A percentile compares a stretch with the other conserved stretches of the same genome.
Conservation (phyloP, 2,113 vertebrate genomes). For the Pandion haliaetus region DNA sequence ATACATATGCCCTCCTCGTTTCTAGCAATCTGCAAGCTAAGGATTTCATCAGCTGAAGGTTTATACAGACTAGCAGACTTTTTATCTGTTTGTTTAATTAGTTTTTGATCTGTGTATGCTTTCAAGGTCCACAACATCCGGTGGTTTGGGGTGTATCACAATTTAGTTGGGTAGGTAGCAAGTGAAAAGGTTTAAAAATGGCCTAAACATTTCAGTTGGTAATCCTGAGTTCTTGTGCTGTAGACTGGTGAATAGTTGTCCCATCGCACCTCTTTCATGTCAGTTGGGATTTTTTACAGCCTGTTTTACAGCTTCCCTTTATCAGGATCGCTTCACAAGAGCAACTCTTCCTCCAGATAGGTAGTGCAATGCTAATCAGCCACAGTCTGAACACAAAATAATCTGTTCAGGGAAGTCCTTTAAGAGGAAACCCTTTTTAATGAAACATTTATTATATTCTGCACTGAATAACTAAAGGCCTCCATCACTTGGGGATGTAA, state of each 20-base stretch:
- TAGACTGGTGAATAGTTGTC: not conserved
- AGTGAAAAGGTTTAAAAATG: not conserved
- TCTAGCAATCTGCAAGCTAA: not conserved
- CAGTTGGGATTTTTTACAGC: not conserved
- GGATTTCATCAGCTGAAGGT: not conserved
- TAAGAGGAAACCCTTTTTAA: not conserved
- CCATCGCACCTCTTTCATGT: not conserved
- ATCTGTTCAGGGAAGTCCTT: not conserved
- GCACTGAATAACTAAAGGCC: not conserved
- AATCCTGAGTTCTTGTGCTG: not conserved
- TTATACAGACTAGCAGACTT: not conserved
- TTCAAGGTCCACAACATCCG: not conserved
- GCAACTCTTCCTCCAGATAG: not conserved
- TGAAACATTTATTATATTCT: not conserved
- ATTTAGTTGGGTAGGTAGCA: not conserved
- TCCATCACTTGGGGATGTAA: not conserved
- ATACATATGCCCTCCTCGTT: not conserved
- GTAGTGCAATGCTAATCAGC: not conserved
- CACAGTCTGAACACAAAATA: not conserved
- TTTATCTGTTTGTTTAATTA: not conserved
- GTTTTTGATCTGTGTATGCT: not conserved
- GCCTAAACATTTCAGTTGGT: not conserved
- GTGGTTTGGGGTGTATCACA: not conserved
- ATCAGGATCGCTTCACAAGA: not conserved
- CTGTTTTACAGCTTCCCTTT: not conserved